phyloP scores from a whole-genome alignment of 2,888 invertebrate species.

The Mactromeris polynyma region DNA sequence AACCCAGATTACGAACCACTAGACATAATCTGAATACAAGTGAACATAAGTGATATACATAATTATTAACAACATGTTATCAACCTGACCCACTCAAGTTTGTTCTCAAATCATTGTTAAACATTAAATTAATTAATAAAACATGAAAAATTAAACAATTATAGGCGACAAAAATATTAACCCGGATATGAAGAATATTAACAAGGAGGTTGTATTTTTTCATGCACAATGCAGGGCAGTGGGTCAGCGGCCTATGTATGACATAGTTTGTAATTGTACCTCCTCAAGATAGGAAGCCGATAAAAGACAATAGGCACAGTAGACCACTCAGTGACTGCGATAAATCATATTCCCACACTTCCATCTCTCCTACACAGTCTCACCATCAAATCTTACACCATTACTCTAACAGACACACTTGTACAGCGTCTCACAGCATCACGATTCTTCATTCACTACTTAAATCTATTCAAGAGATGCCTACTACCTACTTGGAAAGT shows the following conservation, averaged over 20 bases:
- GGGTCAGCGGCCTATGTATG: conserved; percentile 7
- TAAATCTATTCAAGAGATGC: background rate
- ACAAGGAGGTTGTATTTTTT: background rate
- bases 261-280: background rate
- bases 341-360: conserved; percentile 31
- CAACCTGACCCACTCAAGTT: background rate
- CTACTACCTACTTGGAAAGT: background rate
- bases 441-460: conserved; percentile 5
- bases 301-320: conserved; percentile 25
- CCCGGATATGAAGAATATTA: conserved; percentile 9
- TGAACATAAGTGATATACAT: background rate
- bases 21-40: background rate
- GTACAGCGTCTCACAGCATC: background rate
- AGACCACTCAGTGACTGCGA: conserved; percentile 14
- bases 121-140: conserved; percentile 1
- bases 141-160: conserved; percentile 6
- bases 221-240: conserved; percentile 5
- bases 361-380: background rate
- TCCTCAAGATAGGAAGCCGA: conserved; percentile 37
- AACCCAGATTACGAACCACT: background rate
- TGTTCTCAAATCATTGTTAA: background rate
- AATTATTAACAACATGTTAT: background rate
- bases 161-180: background rate
- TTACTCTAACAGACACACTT: background rate
- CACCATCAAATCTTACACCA: background rate